Evolutionary conservation across 1,140 invertebrate species (phyloP).

Genomic region (Polypedilum pembai): DNA sequence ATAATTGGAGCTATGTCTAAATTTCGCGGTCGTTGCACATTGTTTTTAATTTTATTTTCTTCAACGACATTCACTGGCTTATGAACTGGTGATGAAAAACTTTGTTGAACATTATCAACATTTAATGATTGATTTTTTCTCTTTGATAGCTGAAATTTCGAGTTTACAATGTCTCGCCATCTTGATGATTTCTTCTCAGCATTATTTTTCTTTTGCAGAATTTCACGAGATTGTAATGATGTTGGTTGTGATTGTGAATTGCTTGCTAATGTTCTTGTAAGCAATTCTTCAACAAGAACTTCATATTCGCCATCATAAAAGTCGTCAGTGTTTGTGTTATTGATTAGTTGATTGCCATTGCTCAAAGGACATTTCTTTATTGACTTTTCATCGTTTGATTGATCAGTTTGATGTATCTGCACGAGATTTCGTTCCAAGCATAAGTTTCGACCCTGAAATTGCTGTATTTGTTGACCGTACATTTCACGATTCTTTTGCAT

Average conservation of each 20-base stretch:
- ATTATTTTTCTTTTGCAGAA: constrained; percentile 43
- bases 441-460: constrained; percentile 82
- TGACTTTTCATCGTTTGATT: constrained; percentile 63
- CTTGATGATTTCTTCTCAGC: constrained; percentile 40
- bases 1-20: constrained; percentile 37
- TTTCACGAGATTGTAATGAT: constrained; percentile 33
- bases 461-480: constrained; percentile 52
- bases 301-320: constrained; percentile 42
- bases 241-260: constrained; percentile 31
- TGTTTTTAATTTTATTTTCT: constrained; percentile 11
- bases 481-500: constrained; percentile 29
- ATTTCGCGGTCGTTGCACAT: constrained; percentile 37
- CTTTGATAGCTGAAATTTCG: constrained; percentile 37
- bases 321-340: constrained; percentile 34
- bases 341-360: constrained; percentile 31
- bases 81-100: constrained; percentile 19
- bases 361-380: constrained; percentile 41
- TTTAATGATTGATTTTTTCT: constrained; percentile 36
- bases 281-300: constrained; percentile 41
- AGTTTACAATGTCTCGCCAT: constrained; percentile 42
- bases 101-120: constrained; percentile 34
- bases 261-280: constrained; percentile 17
- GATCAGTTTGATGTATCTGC: constrained; percentile 52
- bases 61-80: constrained; percentile 25
- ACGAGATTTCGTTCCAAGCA: constrained; percentile 80